Evolutionary conservation across 1,140 invertebrate genomes (phyloP), one percentile per base, ranked within the genome.

Genomic region (Formica exsecta): DNA sequence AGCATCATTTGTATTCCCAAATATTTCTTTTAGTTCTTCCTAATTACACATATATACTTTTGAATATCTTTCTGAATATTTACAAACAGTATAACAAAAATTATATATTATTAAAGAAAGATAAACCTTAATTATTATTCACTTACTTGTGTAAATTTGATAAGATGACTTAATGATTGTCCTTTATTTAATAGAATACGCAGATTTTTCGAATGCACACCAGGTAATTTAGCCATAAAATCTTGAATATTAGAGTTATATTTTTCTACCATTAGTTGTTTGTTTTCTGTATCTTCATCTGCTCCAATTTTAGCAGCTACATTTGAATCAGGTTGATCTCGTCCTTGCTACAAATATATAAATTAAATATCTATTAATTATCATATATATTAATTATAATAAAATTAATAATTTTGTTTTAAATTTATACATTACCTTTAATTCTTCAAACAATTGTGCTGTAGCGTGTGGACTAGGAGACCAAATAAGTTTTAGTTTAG

Each of bases 401-500:
- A 51, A 51, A 19, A 51, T 77, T 62, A 65, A 66, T 62, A 48
- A n/a, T 61, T 16, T 68, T 41, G 4, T 22, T 41, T 41, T 61
- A 79, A 36, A 68, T 73, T 68, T 59, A 4, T 9, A 81, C 51
- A 77, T 90, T 92, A 96, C 96, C 95, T 98, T 98, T 9, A 98
- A 94, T 95, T 98, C 98, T 93, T 99, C 98, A 95, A 99, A 99
- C 44, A 99, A 95, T 95, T 99, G 98, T 0, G 99, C 98, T 22
- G 98, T 98, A 25, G 98, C 98, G 94, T 98, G 98, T 0, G 99
- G 98, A 94, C 97, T 98, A 5, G 98, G 98, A 48, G 98, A 99
- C 99, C 99, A 99, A 16, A 99, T 97, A 8, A 99, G 95, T 87
- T 98, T 97, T 38, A 99, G 95, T 90, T 97, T 97, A 7, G 99